Evolutionary conservation across 2,113 vertebrate species (phyloP).

Genomic region (Crypturellus undulatus): DNA sequence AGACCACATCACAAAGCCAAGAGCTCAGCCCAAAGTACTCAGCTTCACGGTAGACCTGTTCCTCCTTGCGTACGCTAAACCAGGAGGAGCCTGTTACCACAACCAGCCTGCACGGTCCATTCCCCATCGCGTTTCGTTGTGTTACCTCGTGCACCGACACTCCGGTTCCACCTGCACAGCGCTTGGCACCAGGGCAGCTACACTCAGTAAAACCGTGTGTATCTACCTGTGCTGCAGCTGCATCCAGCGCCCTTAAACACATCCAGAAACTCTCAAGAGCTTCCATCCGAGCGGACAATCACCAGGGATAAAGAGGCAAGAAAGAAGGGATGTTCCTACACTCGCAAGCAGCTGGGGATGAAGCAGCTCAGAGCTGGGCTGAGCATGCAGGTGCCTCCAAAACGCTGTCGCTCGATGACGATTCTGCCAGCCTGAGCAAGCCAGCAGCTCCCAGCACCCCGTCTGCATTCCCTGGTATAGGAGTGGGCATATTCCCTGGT

Average conservation of each 20-base stretch:
- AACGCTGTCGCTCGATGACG: neutral
- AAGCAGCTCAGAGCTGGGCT: neutral
- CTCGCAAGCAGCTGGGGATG: neutral
- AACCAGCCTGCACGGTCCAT: accelerated
- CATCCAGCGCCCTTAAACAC: neutral
- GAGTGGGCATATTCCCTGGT: no score
- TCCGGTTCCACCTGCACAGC: neutral
- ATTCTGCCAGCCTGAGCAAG: neutral
- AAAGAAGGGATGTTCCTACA: neutral
- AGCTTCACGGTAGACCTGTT: neutral
- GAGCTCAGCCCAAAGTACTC: neutral
- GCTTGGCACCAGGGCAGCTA: accelerated
- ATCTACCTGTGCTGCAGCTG: neutral
- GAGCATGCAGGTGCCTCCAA: neutral
- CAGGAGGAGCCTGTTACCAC: neutral
- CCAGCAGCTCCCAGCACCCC: neutral
- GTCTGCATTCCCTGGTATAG: neutral
- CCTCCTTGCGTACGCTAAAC: neutral
- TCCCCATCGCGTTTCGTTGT: neutral
- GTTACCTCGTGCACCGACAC: neutral
- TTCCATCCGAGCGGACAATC: accelerated
- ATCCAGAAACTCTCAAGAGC: neutral
- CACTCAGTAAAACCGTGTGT: neutral
- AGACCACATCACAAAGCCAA: neutral
- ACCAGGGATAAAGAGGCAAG: neutral